Evolutionary conservation across 2,888 invertebrate species (phyloP), one percentile per base, ranked within the genome.

Genomic region (Rotaria macrura): DNA sequence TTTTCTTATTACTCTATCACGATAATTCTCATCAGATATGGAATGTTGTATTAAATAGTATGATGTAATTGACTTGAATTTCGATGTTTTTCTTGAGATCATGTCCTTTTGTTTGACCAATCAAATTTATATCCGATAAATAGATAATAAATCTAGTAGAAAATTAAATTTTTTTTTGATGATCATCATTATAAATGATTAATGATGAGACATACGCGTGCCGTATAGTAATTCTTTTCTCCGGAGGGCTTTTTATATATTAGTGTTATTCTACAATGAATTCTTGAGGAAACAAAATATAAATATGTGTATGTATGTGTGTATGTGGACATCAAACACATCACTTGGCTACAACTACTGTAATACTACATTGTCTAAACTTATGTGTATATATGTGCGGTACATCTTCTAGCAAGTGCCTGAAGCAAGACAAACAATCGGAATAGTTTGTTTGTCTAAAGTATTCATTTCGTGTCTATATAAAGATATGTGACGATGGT

Each of bases 271-370:
- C 43, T 79, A 79, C n/a, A 79, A 79, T 79, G 43, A 79, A 79
- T 79, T 79, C 43, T 79, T 79, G 43, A 79, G 43, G 43, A 79
- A 79, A 79, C 79, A 79, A 79, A 43, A 79, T 79, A 79, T 79
- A 43, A 79, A 43, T 79, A 79, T 79, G 65, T 34, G 34, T 65
- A 14, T 47, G 47, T 29, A 20, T 65, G 65, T 34, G 34, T 47
- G 47, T 29, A 20, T 65, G 65, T 34, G 34, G 20, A 65, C 65
- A 65, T 65, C 65, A 65, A 65, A 65, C 65, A 65, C 65, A 65
- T 65, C 65, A 65, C 65, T 65, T 65, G 65, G 65, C 65, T 65
- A 65, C 34, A 34, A 65, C 65, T 34, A 20, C 17, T 65, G 65
- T 65, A 65, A 29, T 65, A 65, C 34, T 65, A 65, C 65, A 65